Base-by-base conservation (phyloP, 2,113 vertebrate species). In the Camelus bactrianus region DNA sequence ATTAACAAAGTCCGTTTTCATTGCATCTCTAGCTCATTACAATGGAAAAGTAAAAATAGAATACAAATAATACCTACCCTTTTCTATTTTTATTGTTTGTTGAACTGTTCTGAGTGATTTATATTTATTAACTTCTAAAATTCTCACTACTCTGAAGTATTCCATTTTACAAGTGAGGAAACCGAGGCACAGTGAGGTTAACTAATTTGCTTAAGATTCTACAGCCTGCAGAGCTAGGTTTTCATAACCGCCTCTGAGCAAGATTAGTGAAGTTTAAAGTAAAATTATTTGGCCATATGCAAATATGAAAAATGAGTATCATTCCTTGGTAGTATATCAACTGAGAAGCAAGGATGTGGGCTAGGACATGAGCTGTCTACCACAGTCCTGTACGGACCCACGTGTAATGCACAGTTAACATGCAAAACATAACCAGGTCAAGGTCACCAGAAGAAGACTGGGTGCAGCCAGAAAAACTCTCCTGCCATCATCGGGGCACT, bases 41-140 rank as follows among this genome's bases (percentile, higher is more conserved):
- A 91, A 89, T 38, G 64, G 26, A 46, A 76, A 96, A 69, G 80
- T 92, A n/a, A 91, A 84, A 88, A 46, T 15, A 42, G 4, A 91
- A 48, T 17, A 72, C 5, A 82, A 84, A 72, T 70, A 72, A 83
- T 91, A 58, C 3, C 38, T 64, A 75, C 48, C 8, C 48, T 48
- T 87, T 69, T 89, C 6, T 32, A 88, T 50, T 75, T 96, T 54
- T 60, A 65, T 19, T 81, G 14, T 77, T 15, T 81, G 19, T 20
- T 56, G 28, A 84, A 50, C 11, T 64, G 1, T 17, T 85, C 52
- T 69, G 7, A 82, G 9, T 72, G 32, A 80, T 64, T 81, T 79
- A 28, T 62, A 86, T 75, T 84, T 75, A 42, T 46, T 67, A 85
- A 65, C 4, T 56, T 91, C 15, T 58, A 54, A 76, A 79, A 54